Evolutionary conservation across 2,113 vertebrate species (phyloP), one percentile per base, ranked within the genome.

Genomic region (Neodontobutis hainanensis): DNA sequence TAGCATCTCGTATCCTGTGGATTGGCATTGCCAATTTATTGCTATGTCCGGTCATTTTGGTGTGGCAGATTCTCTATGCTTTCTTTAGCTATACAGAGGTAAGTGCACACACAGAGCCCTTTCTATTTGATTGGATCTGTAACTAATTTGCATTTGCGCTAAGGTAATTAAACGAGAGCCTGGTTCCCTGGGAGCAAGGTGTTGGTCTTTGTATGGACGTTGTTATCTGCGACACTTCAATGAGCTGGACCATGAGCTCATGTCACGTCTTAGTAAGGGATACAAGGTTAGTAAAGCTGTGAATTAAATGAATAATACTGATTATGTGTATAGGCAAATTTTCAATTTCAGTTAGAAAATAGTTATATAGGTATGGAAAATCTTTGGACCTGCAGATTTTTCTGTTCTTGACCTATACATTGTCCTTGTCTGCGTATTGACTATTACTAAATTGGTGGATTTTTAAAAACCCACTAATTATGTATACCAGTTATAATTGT

Each of bases 161-260:
- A 8, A 91, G 90, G 94, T 99, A 77, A 94, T 99, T 71, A 98
- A 98, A 79, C 92, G 97, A 40, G 97, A 99, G 88, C 97, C 97
- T 0, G 97, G 97, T 60, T 97, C 95, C 70, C 91, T 99, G 73
- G 97, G 97, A 2, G 96, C 96, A 0, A 94, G 97, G 51, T 98
- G 97, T 89, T 99, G 97, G 97, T 99, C 97, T 3, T 93, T 99
- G 5, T 99, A 98, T 0, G 97, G 97, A 32, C 96, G 96, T 65
- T 99, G 96, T 86, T 99, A 99, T 86, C 92, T 99, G 74, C 94
- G 97, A 7, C 97, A 99, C 85, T 98, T 99, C 87, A 99, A 99
- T 0, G 96, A 99, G 90, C 90, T 99, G 80, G 97, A 99, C 80
- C 96, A 99, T 0, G 96, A 99, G 86, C 93, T 99, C 69, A 96